Evolutionary conservation across 2,113 vertebrate species (phyloP).

Genomic region (Lycaon pictus): DNA sequence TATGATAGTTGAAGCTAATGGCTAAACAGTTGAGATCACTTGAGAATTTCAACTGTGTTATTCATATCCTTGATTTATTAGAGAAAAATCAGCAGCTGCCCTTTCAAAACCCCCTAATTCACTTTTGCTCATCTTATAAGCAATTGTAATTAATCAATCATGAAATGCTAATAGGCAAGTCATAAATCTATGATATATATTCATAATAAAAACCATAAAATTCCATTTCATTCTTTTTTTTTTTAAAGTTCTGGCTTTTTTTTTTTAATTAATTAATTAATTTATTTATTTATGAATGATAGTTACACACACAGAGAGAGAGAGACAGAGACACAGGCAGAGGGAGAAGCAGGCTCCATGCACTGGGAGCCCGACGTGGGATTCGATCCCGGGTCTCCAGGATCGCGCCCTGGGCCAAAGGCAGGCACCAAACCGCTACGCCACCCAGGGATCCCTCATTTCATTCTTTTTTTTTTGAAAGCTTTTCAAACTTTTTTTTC

Average conservation of each 20-base stretch:
- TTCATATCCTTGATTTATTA: not conserved
- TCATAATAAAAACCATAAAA: constrained; percentile 55
- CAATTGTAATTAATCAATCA: not conserved
- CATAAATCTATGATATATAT: not conserved
- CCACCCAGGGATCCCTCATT: too few relatives aligned
- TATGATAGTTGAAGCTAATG: not conserved
- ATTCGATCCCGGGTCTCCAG: too few relatives aligned
- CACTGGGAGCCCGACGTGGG: too few relatives aligned
- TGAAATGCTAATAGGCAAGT: not conserved
- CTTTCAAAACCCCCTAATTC: constrained; percentile 14
- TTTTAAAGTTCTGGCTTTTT: not conserved
- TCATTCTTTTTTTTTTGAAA: not conserved
- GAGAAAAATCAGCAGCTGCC: constrained; percentile 26
- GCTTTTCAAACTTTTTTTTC: not conserved
- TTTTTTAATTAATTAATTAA: too few relatives aligned
- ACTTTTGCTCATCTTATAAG: constrained; percentile 14
- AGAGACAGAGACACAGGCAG: too few relatives aligned
- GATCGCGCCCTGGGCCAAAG: too few relatives aligned
- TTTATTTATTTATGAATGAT: too few relatives aligned
- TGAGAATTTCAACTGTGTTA: not conserved
- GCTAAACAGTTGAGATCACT: not conserved
- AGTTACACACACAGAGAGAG: too few relatives aligned
- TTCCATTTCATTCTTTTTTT: not conserved
- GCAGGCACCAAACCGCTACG: too few relatives aligned
- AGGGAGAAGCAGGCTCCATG: too few relatives aligned